Evolutionary conservation across 2,797 vertebrate genomes (phyloP).

Genomic region (Melanotaenia nigrans): DNA sequence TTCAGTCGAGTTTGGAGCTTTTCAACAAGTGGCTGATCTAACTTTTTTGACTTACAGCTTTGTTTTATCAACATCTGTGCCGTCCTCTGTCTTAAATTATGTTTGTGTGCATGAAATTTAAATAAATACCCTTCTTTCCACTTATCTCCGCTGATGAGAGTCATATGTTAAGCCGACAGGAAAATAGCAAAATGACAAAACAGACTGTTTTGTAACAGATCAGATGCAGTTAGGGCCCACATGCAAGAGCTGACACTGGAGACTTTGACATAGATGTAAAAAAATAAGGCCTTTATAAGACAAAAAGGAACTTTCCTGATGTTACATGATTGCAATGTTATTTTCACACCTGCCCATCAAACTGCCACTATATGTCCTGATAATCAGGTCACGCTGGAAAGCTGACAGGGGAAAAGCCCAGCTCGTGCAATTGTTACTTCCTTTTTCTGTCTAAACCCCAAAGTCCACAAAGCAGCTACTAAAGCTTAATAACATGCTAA

Average conservation of each 20-base stretch:
- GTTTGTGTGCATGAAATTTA: neutral
- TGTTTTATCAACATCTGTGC: neutral
- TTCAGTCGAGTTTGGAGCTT: neutral
- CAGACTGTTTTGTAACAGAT: conserved; percentile 34
- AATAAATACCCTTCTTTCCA: neutral
- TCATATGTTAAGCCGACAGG: conserved; percentile 13
- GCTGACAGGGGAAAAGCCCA: conserved; percentile 3
- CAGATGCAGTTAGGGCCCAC: neutral
- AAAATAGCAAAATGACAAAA: conserved; percentile 29
- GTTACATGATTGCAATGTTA: neutral
- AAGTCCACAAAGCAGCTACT: conserved; percentile 12
- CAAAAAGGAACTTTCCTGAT: conserved; percentile 40
- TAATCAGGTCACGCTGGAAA: conserved; percentile 33
- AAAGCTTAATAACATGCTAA: conserved; percentile 34
- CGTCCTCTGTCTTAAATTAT: neutral
- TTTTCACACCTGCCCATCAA: conserved; percentile 39
- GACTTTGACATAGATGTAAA: conserved; percentile 48
- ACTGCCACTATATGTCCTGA: neutral
- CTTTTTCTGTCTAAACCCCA: conserved; percentile 35
- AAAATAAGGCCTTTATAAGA: conserved; percentile 33
- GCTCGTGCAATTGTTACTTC: conserved; percentile 37
- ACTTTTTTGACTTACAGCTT: neutral
- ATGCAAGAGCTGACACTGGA: conserved; percentile 13
- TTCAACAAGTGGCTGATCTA: neutral
- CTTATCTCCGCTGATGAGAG: neutral